Evolutionary conservation across 2,888 invertebrate genomes (phyloP), one percentile per base, ranked within the genome.

Genomic region (Drosophila testacea): DNA sequence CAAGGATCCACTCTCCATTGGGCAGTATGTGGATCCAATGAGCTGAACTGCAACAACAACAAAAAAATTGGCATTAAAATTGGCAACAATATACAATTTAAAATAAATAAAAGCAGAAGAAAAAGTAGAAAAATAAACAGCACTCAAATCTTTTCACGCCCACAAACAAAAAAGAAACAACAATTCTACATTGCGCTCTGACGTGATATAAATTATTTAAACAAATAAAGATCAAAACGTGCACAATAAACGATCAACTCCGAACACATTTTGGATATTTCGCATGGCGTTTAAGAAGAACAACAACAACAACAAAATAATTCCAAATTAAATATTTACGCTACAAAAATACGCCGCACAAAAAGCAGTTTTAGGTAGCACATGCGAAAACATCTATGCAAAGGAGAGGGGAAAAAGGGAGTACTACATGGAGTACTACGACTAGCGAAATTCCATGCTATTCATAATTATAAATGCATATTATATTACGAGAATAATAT

Each of bases 1-100:
- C 94, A 94, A 1, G 94, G 93, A 67, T 94, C 93, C 30, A 94
- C 87, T 13, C 93, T 93, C 94, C 94, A 94, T 83, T 93, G 93
- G 30, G 94, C 93, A 51, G 90, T 90, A 32, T 90, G 90, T 5
- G 91, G 91, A 78, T 92, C 91, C 74, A 90, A 39, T 1, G 92
- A 91, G 71, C 91, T 92, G 64, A 92, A 92, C 92, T 92, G 83
- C 38, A 70, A 47, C 0, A 6, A 10, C 27, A 54, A 67, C 55
- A 27, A 63, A 2, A 16, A 56, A 67, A 59, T 22, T 61, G 2
- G 22, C 10, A 22, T 22, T 13, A 1, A 13, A 16, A 32, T 41
- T 28, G 5, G 30, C 13, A 47, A 30, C 51, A 27, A 69, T 70
- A 65, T 78, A 44, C 61, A 42, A 64, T 28, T 36, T 46, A 36